These are phyloP conservation scores for Suricata suricatta DNA, from an alignment of 2,113 vertebrate species.

Conservation along the genomic window DNA sequence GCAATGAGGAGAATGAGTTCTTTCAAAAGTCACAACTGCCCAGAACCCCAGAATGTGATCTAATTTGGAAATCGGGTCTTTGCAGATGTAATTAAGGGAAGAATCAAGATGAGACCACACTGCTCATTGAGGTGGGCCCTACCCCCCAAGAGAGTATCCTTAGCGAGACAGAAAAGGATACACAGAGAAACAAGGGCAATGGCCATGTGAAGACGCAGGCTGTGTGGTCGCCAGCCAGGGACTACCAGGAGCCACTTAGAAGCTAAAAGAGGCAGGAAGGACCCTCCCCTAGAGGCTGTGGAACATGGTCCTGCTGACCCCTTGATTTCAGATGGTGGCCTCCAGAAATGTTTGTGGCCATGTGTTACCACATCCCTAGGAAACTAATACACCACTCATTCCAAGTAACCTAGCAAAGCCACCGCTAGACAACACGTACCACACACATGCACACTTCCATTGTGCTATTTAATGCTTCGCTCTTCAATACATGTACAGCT, in stretches of 20 bases:
- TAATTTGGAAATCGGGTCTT: not conserved
- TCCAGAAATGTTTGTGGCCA: not conserved
- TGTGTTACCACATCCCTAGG: not conserved
- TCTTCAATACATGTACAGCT: not conserved
- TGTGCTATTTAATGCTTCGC: not conserved
- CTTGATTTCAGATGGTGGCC: not conserved
- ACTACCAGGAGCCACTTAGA: not conserved
- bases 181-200: not conserved
- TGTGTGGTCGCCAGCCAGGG: not conserved
- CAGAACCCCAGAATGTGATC: not conserved
- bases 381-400: not conserved
- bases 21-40: not conserved
- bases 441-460: not conserved
- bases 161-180: not conserved
- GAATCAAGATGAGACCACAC: not conserved
- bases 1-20: not conserved
- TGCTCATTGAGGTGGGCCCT: not conserved
- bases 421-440: no score
- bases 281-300: not conserved
- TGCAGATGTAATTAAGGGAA: not conserved
- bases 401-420: not conserved
- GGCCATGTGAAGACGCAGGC: fast-evolving
- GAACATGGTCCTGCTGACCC: not conserved
- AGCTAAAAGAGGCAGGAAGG: not conserved
- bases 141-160: not conserved